Base-by-base conservation (phyloP, 1,140 invertebrate species). In the Aphis craccivora region DNA sequence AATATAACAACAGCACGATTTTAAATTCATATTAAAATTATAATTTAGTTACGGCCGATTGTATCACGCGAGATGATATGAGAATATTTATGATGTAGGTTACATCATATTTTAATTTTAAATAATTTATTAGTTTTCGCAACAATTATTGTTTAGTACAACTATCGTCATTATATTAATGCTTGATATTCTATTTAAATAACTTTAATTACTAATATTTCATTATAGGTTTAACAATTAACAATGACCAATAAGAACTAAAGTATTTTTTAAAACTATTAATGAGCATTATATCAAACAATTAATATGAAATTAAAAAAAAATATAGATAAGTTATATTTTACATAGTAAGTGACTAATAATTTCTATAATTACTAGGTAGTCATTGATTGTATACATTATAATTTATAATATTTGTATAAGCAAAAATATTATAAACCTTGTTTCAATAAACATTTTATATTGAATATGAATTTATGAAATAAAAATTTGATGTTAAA, bases 281-380 rank as follows among this genome's bases (percentile, higher is more conserved):
- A n/a, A 76, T 6, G 30, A 76, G 14, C 5, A 67, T 4, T 67
- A 60, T 67, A 67, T 67, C 60, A 5, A n/a, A 4, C 11, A 76
- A 18, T 76, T 76, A 76, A 76, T 76, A 76, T 76, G 60, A 76
- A 76, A 76, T 76, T 67, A n/a, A 67, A 76, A 67, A 60, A 76
- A 76, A 76, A 76, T 76, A 76, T n/a, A n/a, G 60, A 76, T 76
- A 76, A 76, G 30, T 76, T 76, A 76, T 76, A 30, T 76, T 76
- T 76, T 76, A 76, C 60, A 76, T 0, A 76, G 60, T 76, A 76
- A 76, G 30, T 18, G 60, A 76, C 3, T 4, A 76, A 76, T 76
- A 76, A 76, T 76, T 76, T 76, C 60, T 76, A 18, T 76, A 76
- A 76, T 20, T 76, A 76, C 60, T 35, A 67, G 11, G 60, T 67